phyloP scores from a whole-genome alignment of 2,797 vertebrate species.

The Microchirus variegatus region DNA sequence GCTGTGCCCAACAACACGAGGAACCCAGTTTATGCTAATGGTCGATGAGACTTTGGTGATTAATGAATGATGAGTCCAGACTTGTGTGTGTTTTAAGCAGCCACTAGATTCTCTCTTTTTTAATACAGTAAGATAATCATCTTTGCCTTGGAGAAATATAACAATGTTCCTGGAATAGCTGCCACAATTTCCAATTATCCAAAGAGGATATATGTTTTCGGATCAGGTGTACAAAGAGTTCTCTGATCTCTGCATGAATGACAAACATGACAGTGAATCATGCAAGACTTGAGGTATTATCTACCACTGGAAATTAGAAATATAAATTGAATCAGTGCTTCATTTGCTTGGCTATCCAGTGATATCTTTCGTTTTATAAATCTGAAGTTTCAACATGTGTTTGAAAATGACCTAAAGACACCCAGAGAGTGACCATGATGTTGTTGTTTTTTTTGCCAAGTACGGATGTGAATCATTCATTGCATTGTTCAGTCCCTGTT shows the following conservation, averaged over 20 bases:
- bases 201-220: not conserved
- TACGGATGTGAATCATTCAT: conserved; percentile 39
- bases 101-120: not conserved
- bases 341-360: not conserved
- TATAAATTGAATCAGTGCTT: not conserved
- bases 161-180: conserved; percentile 4
- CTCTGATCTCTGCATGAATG: not conserved
- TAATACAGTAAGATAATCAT: conserved; percentile 2
- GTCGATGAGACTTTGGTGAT: conserved; percentile 9
- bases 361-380: conserved; percentile 24
- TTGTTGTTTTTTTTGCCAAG: conserved; percentile 14
- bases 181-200: not conserved
- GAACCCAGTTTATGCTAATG: conserved; percentile 23
- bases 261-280: not conserved
- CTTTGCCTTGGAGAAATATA: not conserved
- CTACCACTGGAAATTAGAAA: not conserved
- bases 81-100: not conserved
- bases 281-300: not conserved
- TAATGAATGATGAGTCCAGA: conserved; percentile 4
- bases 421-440: conserved; percentile 4
- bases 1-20: conserved; percentile 17
- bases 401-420: conserved; percentile 21
- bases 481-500: conserved; percentile 19
- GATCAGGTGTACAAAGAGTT: not conserved
- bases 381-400: conserved; percentile 15